phyloP scores from a whole-genome alignment of 2,888 invertebrate species.

The Strigamia transsilvanica region DNA sequence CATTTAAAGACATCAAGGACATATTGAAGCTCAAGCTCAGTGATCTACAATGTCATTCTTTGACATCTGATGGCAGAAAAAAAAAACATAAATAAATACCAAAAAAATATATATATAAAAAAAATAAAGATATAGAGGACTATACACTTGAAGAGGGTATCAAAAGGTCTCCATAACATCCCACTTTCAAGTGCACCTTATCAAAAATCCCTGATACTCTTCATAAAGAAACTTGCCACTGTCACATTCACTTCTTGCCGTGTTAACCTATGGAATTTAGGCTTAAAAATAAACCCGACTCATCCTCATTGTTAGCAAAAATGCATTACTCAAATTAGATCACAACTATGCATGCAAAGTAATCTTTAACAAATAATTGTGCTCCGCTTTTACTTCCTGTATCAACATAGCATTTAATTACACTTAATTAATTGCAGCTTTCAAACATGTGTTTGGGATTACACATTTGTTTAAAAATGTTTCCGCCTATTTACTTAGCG shows the following conservation, averaged over 20 bases:
- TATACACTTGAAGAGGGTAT: background rate
- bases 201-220: background rate
- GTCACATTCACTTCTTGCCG: background rate
- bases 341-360: too few species aligned
- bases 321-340: too few species aligned
- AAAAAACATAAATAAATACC: background rate
- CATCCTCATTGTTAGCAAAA: too few species aligned
- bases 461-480: background rate
- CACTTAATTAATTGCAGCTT: background rate
- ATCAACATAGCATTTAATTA: background rate
- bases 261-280: background rate
- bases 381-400: too few species aligned
- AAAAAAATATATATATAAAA: too few species aligned
- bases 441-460: too few species aligned
- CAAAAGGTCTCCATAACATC: background rate
- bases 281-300: background rate
- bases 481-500: conserved; percentile 12
- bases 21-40: background rate
- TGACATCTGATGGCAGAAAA: background rate
- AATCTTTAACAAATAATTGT: too few species aligned
- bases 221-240: background rate
- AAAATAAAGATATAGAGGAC: background rate
- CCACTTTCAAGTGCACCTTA: background rate
- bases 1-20: background rate
- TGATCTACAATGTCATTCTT: background rate